Percentiles rank a stretch among this genome's conserved stretches.
These are phyloP conservation scores for Bombus superbus DNA, from an alignment of 1,140 invertebrate species.

Conservation along the genomic window DNA sequence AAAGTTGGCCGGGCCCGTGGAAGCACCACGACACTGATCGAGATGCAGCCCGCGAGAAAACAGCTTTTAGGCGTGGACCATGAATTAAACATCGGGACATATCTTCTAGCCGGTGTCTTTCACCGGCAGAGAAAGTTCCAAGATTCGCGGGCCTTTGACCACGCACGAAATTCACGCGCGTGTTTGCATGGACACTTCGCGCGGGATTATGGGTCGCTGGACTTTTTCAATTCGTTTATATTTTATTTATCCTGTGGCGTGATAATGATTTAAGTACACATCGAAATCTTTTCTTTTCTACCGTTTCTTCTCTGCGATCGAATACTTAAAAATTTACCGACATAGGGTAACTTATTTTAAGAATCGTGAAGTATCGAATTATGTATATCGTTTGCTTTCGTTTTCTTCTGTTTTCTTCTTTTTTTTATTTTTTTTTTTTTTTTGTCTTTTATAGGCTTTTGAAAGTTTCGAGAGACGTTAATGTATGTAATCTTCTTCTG, in stretches of 20 bases:
- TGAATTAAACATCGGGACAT: slow-evolving; percentile 78
- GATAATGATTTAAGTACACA: background rate
- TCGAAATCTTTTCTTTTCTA: fast-evolving
- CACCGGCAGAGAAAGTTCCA: slow-evolving; percentile 74
- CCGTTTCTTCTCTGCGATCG: no score
- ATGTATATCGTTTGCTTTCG: background rate
- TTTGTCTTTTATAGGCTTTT: background rate
- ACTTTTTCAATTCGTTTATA: background rate
- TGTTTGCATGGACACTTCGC: slow-evolving; percentile 3
- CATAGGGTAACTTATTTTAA: background rate
- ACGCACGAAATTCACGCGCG: slow-evolving; percentile 3
- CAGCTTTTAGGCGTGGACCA: slow-evolving; percentile 69
- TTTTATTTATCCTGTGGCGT: background rate
- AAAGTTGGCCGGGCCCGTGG: slow-evolving; percentile 25
- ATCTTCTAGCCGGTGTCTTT: slow-evolving; percentile 60
- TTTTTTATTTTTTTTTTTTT: background rate
- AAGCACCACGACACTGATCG: slow-evolving; percentile 9
- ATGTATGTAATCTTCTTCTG: background rate
- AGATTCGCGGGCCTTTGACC: slow-evolving; percentile 33
- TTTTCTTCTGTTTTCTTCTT: background rate
- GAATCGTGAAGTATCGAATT: background rate
- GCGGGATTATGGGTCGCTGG: background rate
- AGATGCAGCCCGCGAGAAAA: slow-evolving; percentile 65
- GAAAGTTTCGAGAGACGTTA: background rate
- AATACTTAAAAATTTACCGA: background rate